These are phyloP conservation scores for Panthera leo DNA, from an alignment of 2,113 vertebrate species.

Conservation along the genomic window DNA sequence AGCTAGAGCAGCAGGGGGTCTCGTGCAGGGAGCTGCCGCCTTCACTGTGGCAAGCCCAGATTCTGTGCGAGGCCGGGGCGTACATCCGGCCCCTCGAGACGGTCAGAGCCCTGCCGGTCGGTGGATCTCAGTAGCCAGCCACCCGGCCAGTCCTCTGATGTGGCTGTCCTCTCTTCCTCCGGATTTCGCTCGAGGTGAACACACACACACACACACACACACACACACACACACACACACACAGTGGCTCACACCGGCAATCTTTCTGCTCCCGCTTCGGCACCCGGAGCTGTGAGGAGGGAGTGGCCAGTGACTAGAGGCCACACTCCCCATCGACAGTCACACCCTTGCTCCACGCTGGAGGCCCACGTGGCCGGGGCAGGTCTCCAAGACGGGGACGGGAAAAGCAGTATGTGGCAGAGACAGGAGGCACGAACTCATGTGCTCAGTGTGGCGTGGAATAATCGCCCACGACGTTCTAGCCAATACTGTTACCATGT, in stretches of 20 bases:
- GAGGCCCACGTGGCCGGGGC: neutral
- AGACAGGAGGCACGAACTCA: accelerated
- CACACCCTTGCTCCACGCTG: neutral
- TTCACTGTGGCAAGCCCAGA: neutral
- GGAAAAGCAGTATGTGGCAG: neutral
- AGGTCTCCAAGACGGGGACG: accelerated
- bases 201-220: neutral
- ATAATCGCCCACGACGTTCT: accelerated
- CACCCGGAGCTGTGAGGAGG: neutral
- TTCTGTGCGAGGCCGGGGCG: neutral
- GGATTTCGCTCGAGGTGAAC: neutral
- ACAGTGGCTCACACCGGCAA: neutral
- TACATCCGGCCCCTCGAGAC: neutral
- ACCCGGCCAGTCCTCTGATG: neutral
- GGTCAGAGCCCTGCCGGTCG: neutral
- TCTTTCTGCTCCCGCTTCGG: neutral
- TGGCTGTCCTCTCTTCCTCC: neutral
- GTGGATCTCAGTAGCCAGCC: neutral
- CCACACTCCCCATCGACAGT: accelerated
- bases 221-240: accelerated
- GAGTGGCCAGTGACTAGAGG: no score
- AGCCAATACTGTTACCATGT: accelerated
- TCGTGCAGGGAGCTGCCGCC: neutral
- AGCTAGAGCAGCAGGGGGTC: neutral
- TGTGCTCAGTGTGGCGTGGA: accelerated